Evolutionary conservation across 2,888 invertebrate genomes (phyloP).

Genomic region (Anthophora plumipes): DNA sequence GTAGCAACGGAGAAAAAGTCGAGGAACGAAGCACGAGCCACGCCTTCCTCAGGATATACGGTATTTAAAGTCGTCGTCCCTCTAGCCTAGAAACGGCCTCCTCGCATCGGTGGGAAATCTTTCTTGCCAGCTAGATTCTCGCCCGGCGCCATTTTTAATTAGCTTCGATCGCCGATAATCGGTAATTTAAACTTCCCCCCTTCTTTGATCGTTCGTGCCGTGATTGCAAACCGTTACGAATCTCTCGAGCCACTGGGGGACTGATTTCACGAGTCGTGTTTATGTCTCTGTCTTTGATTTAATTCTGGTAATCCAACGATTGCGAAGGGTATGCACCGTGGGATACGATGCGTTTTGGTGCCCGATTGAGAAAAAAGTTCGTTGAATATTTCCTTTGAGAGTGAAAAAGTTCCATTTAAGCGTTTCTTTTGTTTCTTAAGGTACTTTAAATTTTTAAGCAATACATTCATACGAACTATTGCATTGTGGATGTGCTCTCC

Average conservation of each 20-base stretch:
- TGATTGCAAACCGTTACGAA: constrained; percentile 31
- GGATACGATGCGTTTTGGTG: not conserved
- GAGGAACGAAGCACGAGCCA: constrained; percentile 64
- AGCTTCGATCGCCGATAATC: constrained; percentile 60
- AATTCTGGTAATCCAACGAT: constrained; percentile 6
- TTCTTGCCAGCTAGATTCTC: constrained; percentile 19
- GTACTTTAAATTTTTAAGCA: too few species aligned
- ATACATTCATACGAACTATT: too few species aligned
- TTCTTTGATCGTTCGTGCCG: not conserved
- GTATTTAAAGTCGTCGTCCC: constrained; percentile 53
- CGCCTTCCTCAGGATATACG: constrained; percentile 64
- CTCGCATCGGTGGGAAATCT: constrained; percentile 57
- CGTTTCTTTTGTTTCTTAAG: too few species aligned
- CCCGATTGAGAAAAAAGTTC: not conserved
- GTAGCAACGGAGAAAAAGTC: constrained; percentile 42
- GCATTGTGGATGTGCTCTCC: too few species aligned
- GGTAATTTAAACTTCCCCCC: constrained; percentile 48
- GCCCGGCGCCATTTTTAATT: constrained; percentile 65
- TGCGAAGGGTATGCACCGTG: not conserved
- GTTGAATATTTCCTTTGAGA: too few species aligned
- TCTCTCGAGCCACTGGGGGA: constrained; percentile 17
- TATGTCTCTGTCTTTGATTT: not conserved
- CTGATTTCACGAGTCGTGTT: not conserved
- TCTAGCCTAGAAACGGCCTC: constrained; percentile 64
- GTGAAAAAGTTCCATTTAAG: too few species aligned